Conservation (phyloP, 2,797 vertebrate genomes). For the Phataginus tricuspis region DNA sequence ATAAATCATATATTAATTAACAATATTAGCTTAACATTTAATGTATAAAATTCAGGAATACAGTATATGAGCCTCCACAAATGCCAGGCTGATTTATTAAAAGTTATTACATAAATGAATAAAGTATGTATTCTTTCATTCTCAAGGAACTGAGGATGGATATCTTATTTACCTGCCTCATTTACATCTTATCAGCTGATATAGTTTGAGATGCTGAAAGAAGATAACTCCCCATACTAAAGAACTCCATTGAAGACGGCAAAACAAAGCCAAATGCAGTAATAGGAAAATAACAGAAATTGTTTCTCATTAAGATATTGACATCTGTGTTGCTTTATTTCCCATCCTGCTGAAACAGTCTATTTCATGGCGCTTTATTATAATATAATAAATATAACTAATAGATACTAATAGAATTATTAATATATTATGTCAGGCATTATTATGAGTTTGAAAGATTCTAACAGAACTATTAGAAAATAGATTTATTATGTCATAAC, state of each 20-base stretch:
- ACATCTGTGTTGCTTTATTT: not conserved
- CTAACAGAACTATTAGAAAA: slow-evolving; percentile 23
- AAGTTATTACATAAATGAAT: not conserved
- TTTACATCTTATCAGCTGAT: not conserved
- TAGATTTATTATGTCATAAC: not conserved
- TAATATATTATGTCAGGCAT: not conserved
- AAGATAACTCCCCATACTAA: not conserved
- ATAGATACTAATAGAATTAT: not conserved
- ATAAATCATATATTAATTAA: slow-evolving; percentile 36
- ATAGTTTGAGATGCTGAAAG: not conserved
- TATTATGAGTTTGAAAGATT: not conserved
- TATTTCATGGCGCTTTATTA: not conserved
- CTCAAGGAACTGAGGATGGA: not conserved
- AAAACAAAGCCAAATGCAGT: not conserved
- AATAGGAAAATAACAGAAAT: not conserved
- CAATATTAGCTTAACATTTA: slow-evolving; percentile 11
- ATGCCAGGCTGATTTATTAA: not conserved
- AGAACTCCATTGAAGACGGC: not conserved
- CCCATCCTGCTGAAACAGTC: not conserved
- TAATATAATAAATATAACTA: not conserved
- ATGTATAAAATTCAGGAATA: not conserved
- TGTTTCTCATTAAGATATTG: not conserved
- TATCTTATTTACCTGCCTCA: not conserved
- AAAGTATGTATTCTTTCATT: not conserved
- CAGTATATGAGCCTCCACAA: not conserved